Evolutionary conservation across 2,113 vertebrate genomes (phyloP).

Genomic region (Pangasianodon hypophthalmus): DNA sequence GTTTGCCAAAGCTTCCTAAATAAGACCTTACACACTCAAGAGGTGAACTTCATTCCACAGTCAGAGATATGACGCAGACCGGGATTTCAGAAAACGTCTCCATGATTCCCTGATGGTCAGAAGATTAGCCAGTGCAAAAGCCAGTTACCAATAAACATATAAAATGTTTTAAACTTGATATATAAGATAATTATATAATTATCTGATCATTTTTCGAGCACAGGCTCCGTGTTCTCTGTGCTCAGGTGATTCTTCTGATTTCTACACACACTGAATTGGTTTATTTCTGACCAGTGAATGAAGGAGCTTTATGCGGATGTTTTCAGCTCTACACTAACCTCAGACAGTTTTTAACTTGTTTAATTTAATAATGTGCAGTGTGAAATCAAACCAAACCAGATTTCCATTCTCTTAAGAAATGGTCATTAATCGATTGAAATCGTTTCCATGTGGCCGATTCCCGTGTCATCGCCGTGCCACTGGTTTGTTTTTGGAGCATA

Average conservation of each 20-base stretch:
- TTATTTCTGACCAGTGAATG: not conserved
- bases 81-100: not conserved
- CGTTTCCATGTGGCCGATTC: slow-evolving; percentile 70
- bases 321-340: not conserved
- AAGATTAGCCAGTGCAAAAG: not conserved
- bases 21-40: not conserved
- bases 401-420: slow-evolving; percentile 63
- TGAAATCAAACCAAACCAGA: not conserved
- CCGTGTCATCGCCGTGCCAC: slow-evolving; percentile 65
- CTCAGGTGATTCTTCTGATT: not conserved
- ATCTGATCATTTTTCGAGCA: not conserved
- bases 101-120: not conserved
- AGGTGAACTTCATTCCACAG: not conserved
- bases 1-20: not conserved
- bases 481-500: slow-evolving; percentile 72
- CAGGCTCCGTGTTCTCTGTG: not conserved
- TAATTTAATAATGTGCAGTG: not conserved
- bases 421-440: slow-evolving; percentile 72
- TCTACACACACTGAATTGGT: not conserved
- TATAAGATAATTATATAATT: not conserved
- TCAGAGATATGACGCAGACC: not conserved
- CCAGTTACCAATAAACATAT: not conserved
- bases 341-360: not conserved
- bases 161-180: not conserved
- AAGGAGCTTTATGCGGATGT: not conserved